These are phyloP conservation scores for Xiphophorus couchianus DNA, from an alignment of 2,113 vertebrate species.

Conservation along the genomic window DNA sequence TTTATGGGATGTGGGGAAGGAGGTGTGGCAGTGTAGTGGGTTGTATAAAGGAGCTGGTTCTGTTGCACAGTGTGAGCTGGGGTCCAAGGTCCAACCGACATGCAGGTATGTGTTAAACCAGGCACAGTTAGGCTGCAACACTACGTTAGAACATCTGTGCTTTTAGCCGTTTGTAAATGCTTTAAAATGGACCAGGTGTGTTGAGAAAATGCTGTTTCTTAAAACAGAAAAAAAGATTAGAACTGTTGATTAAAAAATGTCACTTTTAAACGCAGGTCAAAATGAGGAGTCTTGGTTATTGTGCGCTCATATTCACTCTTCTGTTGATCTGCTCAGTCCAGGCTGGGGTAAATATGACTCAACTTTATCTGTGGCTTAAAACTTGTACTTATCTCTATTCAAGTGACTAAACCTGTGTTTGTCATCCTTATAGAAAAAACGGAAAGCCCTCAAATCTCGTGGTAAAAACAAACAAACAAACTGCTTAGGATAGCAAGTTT, in stretches of 20 bases:
- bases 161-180: not conserved
- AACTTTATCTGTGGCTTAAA: not conserved
- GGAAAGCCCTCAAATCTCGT: not conserved
- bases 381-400: not conserved
- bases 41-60: not conserved
- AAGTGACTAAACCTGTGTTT: slow-evolving; percentile 7
- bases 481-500: not conserved
- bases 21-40: slow-evolving; percentile 9
- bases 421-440: not conserved
- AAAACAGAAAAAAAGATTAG: no score
- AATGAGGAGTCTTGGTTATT: slow-evolving; percentile 29
- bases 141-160: not conserved
- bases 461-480: slow-evolving; percentile 24
- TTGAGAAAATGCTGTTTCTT: not conserved
- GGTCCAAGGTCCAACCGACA: slow-evolving; percentile 15
- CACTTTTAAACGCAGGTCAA: slow-evolving; percentile 27
- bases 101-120: slow-evolving; percentile 27
- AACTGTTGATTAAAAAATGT: not conserved
- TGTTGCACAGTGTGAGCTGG: not conserved
- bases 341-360: slow-evolving; percentile 13
- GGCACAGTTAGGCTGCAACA: no score
- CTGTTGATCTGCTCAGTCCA: slow-evolving; percentile 39
- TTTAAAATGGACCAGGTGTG: no score
- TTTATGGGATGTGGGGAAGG: not conserved
- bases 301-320: slow-evolving; percentile 19